Evolutionary conservation across 2,888 invertebrate genomes (phyloP).

Genomic region (Loripinus fragilis): DNA sequence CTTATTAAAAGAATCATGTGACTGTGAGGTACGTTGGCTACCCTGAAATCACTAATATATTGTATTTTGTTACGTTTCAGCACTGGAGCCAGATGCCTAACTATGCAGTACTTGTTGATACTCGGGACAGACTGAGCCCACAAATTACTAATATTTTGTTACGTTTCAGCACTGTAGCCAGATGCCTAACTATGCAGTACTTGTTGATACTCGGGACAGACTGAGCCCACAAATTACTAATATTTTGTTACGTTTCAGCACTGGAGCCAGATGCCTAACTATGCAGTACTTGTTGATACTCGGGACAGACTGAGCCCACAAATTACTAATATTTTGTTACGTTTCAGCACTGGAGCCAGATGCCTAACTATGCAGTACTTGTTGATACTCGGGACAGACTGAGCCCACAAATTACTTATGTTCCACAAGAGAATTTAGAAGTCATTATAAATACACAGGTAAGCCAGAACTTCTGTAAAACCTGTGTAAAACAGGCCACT

Average conservation of each 20-base stretch:
- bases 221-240: constrained; percentile 82
- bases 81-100: constrained; percentile 75
- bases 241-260: neutral
- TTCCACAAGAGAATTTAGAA: constrained; percentile 84
- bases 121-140: constrained; percentile 83
- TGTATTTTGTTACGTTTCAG: neutral
- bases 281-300: constrained; percentile 85
- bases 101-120: constrained; percentile 85
- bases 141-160: constrained; percentile 84
- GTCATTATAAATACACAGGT: constrained; percentile 78
- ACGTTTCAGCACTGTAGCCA: neutral
- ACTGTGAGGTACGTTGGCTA: no score
- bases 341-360: neutral
- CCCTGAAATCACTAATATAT: no score
- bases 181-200: constrained; percentile 84
- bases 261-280: constrained; percentile 80
- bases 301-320: constrained; percentile 84
- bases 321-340: constrained; percentile 62
- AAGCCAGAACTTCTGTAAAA: no score
- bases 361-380: constrained; percentile 84
- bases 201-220: constrained; percentile 85
- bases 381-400: constrained; percentile 85
- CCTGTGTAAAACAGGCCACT: no score
- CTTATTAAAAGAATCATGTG: no score
- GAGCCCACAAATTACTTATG: constrained; percentile 84